Base-by-base conservation (phyloP, 2,888 invertebrate species). In the Patella pellucida region DNA sequence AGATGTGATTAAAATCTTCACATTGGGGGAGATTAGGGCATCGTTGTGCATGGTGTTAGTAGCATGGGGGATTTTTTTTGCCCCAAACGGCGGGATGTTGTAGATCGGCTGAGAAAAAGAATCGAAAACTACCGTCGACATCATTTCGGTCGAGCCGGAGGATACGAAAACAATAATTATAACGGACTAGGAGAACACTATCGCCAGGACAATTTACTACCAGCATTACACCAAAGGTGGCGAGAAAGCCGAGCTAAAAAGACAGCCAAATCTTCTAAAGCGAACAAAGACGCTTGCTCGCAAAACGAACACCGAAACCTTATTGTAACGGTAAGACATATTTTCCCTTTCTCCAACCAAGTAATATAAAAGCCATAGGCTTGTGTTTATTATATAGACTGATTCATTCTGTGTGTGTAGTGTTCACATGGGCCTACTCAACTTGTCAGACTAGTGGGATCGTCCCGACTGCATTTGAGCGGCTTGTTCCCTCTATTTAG, bases 161-260 rank as follows among this genome's bases (percentile, higher is more conserved):
- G 96, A 80, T 97, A 95, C 92, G 96, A 96, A 90, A 41, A 41
- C 96, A 96, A 90, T 95, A 96, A 82, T 95, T 96, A 91, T 95
- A 93, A 72, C 89, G 95, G 95, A 67, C 93, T 95, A 79, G 96
- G 96, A 92, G 97, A 97, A 89, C 96, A 96, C 90, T 96, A 97
- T 91, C 94, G 95, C 86, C 94, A 96, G 92, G 97, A 97, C 91
- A 97, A 97, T 56, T 93, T 94, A 84, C 23, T 62, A 14, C 76
- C 76, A 31, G 94, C 95, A 82, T 93, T 97, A 81, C 96, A 96
- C 91, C 96, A 97, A 92, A 94, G 96, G 82, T 97, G 95, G 92
- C 93, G 97, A 86, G 97, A 97, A 92, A 95, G 95, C 90, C 97
- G 96, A 91, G 95, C 96, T 83, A 97, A 97, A 92, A 93, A 95